phyloP scores from a whole-genome alignment of 2,113 vertebrate genomes.

The Aegypius monachus region DNA sequence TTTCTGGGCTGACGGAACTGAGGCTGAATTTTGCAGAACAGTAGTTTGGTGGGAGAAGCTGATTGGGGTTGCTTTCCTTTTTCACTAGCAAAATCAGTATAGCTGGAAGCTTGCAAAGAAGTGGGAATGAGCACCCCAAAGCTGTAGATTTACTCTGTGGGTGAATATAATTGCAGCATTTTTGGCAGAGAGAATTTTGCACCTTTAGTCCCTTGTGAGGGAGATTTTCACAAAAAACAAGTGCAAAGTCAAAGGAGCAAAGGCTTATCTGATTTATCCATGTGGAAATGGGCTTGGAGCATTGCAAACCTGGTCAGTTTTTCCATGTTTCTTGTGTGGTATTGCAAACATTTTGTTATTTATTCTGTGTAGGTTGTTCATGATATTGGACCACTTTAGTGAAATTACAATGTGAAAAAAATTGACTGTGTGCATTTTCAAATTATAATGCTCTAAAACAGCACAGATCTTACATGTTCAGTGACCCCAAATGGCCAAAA shows the following conservation, averaged over 20 bases:
- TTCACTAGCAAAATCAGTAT: background rate
- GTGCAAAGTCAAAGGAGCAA: background rate
- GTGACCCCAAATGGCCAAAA: slow-evolving; percentile 34
- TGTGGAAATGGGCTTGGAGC: background rate
- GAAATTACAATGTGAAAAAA: background rate
- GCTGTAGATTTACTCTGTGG: background rate
- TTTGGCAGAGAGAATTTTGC: background rate
- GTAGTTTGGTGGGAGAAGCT: background rate
- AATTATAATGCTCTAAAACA: background rate
- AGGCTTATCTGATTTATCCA: background rate
- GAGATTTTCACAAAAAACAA: background rate
- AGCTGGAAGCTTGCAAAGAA: background rate
- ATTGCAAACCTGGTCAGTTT: background rate
- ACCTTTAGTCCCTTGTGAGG: background rate
- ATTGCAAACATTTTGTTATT: background rate
- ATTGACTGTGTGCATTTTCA: background rate
- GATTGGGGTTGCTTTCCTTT: background rate
- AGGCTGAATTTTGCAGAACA: background rate
- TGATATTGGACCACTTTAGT: background rate
- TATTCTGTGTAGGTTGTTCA: background rate
- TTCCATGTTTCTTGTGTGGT: background rate
- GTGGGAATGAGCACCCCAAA: background rate
- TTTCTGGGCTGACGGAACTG: background rate
- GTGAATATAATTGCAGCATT: background rate
- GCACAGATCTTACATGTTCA: background rate